Conservation (phyloP, 2,888 invertebrate species). For the Tanypteryx hageni region DNA sequence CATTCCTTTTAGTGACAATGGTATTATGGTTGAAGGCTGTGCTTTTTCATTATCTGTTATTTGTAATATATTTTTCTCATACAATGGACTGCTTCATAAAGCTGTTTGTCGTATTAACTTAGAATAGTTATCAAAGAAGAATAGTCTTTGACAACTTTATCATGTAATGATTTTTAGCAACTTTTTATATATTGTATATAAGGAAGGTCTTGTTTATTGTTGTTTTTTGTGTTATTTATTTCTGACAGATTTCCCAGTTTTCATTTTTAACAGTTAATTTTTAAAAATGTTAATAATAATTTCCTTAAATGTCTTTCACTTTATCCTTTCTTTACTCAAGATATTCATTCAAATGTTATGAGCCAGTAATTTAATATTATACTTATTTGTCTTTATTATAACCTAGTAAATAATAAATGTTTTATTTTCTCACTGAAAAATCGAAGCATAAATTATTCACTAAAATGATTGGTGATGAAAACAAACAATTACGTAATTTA, state of each 20-base stretch:
- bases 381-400: no score
- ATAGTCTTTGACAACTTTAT: neutral
- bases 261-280: neutral
- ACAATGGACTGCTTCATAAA: slow-evolving; percentile 41
- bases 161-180: slow-evolving; percentile 22
- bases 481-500: no score
- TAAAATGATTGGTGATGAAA: no score
- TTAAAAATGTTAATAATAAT: no score
- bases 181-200: slow-evolving; percentile 52
- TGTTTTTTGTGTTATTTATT: slow-evolving; percentile 37
- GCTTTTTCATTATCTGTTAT: slow-evolving; percentile 27
- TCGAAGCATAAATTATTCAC: no score
- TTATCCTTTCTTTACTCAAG: no score
- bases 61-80: slow-evolving; percentile 19
- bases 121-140: slow-evolving; percentile 6
- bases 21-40: slow-evolving; percentile 60
- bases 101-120: slow-evolving; percentile 30
- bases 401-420: no score
- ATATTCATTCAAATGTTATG: no score
- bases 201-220: slow-evolving; percentile 4
- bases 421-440: no score
- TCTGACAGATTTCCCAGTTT: neutral
- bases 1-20: slow-evolving; percentile 41
- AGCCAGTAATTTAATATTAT: no score
- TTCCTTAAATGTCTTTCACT: no score